Conservation (phyloP, 2,888 invertebrate species). For the Bursaphelenchus okinawaensis region DNA sequence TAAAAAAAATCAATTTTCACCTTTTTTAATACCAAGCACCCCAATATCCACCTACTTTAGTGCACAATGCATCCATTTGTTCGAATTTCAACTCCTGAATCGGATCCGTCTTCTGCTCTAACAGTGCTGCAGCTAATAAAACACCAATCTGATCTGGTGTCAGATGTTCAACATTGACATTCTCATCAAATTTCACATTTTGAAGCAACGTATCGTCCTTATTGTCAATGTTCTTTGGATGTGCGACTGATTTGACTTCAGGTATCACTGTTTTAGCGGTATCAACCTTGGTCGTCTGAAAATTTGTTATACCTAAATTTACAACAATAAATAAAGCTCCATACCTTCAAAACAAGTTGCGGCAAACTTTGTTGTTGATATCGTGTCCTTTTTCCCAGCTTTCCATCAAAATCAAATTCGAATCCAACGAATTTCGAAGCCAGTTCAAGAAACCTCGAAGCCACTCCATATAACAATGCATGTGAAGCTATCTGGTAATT, state of each 20-base stretch:
- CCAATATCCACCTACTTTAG: no score
- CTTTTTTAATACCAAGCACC: no score
- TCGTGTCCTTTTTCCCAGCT: conserved; percentile 81
- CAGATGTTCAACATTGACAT: conserved; percentile 63
- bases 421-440: conserved; percentile 13
- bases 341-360: conserved; percentile 65
- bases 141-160: conserved; percentile 65
- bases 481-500: conserved; percentile 1
- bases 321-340: conserved; percentile 9
- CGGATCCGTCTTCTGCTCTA: conserved; percentile 67
- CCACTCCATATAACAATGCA: neutral
- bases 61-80: conserved; percentile 73
- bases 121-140: conserved; percentile 73
- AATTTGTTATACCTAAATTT: neutral
- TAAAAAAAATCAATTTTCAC: no score
- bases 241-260: neutral
- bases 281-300: neutral
- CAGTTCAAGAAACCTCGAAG: conserved; percentile 6
- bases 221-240: conserved; percentile 20
- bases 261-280: neutral
- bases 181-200: conserved; percentile 68
- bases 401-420: conserved; percentile 60
- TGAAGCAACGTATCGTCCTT: conserved; percentile 72
- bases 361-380: conserved; percentile 77
- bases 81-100: conserved; percentile 75